phyloP scores from a whole-genome alignment of 2,888 invertebrate genomes.

The Mystacides longicornis region DNA sequence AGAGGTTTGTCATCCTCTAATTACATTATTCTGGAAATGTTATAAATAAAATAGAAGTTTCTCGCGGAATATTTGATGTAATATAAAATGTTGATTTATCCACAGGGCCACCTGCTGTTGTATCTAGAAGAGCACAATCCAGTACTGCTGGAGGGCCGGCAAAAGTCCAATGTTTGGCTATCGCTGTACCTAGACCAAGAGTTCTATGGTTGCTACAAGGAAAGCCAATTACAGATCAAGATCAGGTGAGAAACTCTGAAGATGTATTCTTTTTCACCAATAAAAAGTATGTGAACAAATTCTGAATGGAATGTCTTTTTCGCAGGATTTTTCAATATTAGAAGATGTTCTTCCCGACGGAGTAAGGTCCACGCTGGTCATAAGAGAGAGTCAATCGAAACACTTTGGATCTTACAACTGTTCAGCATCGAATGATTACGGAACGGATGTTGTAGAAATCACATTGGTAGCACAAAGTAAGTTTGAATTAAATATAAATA shows the following conservation, averaged over 20 bases:
- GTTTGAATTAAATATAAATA: background rate
- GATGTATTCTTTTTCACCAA: no score
- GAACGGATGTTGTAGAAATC: conserved; percentile 77
- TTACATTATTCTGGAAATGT: background rate
- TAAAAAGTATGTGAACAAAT: no score
- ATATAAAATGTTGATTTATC: background rate
- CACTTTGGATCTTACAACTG: conserved; percentile 94
- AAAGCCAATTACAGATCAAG: conserved; percentile 64
- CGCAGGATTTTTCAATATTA: conserved; percentile 62
- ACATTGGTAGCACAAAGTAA: conserved; percentile 81
- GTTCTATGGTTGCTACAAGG: conserved; percentile 85
- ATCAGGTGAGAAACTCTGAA: conserved; percentile 44
- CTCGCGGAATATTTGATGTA: background rate
- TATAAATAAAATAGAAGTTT: background rate
- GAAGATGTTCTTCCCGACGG: conserved; percentile 72
- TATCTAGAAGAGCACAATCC: conserved; percentile 77
- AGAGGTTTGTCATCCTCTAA: conserved; percentile 46
- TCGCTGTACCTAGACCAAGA: conserved; percentile 81
- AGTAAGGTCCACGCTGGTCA: conserved; percentile 77
- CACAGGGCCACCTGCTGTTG: conserved; percentile 67
- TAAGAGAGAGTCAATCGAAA: conserved; percentile 75
- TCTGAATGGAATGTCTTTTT: conserved; percentile 18
- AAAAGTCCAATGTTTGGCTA: conserved; percentile 81
- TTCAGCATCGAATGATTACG: conserved; percentile 85
- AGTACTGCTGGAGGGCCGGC: conserved; percentile 74